These are phyloP conservation scores for Oceanodroma tethys DNA, from an alignment of 2,113 vertebrate genomes.

Conservation along the genomic window DNA sequence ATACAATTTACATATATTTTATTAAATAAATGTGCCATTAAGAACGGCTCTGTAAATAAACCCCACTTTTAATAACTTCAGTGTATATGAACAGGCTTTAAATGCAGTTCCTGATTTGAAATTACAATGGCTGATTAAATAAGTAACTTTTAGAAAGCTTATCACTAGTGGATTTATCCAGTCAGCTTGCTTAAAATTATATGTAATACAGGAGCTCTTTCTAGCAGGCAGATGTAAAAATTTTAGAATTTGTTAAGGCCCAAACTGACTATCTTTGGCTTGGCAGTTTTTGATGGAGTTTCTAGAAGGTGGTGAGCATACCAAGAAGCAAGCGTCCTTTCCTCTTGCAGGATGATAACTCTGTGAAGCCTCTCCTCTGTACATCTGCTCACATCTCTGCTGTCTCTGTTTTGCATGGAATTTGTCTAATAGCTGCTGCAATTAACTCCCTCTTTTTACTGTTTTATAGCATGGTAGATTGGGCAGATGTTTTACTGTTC, in stretches of 20 bases:
- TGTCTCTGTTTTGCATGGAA: not conserved
- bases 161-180: not conserved
- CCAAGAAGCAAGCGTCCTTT: not conserved
- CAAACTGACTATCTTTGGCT: not conserved
- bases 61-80: not conserved
- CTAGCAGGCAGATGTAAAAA: not conserved
- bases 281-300: not conserved
- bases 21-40: not conserved
- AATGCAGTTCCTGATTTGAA: not conserved
- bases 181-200: not conserved
- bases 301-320: not conserved
- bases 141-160: not conserved
- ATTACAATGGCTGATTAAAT: not conserved
- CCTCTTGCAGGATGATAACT: not conserved
- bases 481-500: not conserved
- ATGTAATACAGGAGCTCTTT: not conserved
- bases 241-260: not conserved
- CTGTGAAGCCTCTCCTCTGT: not conserved
- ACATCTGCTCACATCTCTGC: not conserved
- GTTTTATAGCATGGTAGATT: not conserved
- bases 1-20: not conserved
- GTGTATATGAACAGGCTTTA: not conserved
- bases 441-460: not conserved
- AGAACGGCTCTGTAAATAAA: not conserved
- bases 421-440: not conserved